Evolutionary conservation across 2,797 vertebrate genomes (phyloP).

Genomic region (Triplophysa bombifrons): DNA sequence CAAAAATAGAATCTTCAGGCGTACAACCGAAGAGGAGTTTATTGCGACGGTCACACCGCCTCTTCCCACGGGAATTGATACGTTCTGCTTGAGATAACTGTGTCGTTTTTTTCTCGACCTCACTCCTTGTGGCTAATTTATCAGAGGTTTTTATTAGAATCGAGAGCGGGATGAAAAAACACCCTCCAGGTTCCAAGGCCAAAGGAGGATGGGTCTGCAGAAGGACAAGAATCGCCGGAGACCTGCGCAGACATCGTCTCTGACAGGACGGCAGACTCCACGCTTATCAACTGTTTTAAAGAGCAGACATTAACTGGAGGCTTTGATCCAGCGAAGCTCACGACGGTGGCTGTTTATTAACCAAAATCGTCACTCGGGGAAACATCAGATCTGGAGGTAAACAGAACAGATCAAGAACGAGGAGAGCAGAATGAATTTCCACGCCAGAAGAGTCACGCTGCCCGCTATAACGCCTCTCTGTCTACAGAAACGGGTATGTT

Average conservation of each 20-base stretch:
- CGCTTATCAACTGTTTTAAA: slow-evolving; percentile 23
- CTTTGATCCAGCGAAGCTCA: neutral
- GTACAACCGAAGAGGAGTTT: slow-evolving; percentile 9
- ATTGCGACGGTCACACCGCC: slow-evolving; percentile 40
- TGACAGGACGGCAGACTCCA: slow-evolving; percentile 43
- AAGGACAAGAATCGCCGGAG: slow-evolving; percentile 69
- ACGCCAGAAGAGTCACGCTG: slow-evolving; percentile 88
- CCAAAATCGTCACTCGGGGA: neutral
- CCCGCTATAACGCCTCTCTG: slow-evolving; percentile 88
- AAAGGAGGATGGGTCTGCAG: slow-evolving; percentile 79
- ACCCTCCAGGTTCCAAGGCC: slow-evolving; percentile 82
- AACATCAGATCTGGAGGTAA: slow-evolving; percentile 1
- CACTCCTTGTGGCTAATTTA: slow-evolving; percentile 64
- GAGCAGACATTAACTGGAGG: slow-evolving; percentile 8
- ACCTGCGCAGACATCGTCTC: slow-evolving; percentile 73
- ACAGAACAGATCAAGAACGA: neutral
- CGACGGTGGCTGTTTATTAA: slow-evolving; percentile 25
- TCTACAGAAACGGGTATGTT: slow-evolving; percentile 84
- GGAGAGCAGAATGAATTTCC: slow-evolving; percentile 84
- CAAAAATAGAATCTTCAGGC: slow-evolving; percentile 42
- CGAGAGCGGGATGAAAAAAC: slow-evolving; percentile 56
- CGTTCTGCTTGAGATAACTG: slow-evolving; percentile 48
- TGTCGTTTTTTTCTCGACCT: slow-evolving; percentile 56
- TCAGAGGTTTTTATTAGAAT: slow-evolving; percentile 62
- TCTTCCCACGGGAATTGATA: slow-evolving; percentile 24